Base-by-base conservation (phyloP, 1,140 invertebrate species). In the Neoseiulus cucumeris region DNA sequence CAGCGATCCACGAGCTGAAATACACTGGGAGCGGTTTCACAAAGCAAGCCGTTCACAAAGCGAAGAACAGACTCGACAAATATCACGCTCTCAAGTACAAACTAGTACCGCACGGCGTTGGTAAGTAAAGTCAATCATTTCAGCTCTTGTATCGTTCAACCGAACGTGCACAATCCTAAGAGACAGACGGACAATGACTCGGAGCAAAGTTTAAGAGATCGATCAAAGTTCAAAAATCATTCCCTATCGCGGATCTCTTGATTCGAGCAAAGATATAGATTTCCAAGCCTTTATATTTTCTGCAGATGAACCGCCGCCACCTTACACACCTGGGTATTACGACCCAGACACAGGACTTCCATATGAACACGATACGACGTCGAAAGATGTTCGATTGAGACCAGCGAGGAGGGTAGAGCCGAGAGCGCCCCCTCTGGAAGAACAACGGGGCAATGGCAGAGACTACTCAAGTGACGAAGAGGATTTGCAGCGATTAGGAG, bases 1-100 rank as follows among this genome's bases (percentile, higher is more conserved):
- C 72, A 67, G 75, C 78, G 44, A 67, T 79, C 18, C 74, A 78
- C 64, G 74, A 77, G 42, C 72, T 79, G 6, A 78, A 77, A 69
- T 79, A 79, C 70, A 74, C 77, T 72, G 74, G 77, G 78, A 69
- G 70, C 17, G 74, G 74, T 30, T 68, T 70, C 20, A 74, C 76
- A 7, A 72, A 75, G 66, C 69, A 69, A 64, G 73, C 73, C 67
- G 74, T 78, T 22, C 70, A 73, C 28, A 70, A 74, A 68, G 76
- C 75, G 1, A 76, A 76, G 66, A 72, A 75, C 64, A 72, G 73
- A 64, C 70, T 77, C 4, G 68, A 70, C n/a, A 68, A 71, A 45
- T 74, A 71, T 68, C 69, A 70, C 42, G 64, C 69, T 47, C 64
- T 66, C 47, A 69, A 67, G 39, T 70, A 70, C 47, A 66, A 64